Evolutionary conservation across 2,888 invertebrate genomes (phyloP).

Genomic region (Phlogophora meticulosa): DNA sequence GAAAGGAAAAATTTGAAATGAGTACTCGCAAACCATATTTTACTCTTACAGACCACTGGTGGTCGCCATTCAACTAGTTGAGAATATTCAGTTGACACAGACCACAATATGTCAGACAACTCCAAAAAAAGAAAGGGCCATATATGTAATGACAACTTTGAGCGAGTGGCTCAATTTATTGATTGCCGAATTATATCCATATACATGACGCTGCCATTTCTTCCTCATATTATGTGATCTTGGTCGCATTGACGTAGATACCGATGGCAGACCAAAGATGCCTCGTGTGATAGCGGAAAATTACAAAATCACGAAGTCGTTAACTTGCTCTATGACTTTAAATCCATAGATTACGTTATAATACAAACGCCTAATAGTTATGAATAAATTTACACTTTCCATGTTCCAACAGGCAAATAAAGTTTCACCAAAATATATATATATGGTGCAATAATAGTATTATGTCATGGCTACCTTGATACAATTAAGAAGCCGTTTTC

Average conservation of each 20-base stretch:
- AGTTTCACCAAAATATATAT: slow-evolving; percentile 44
- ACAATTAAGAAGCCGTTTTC: slow-evolving; percentile 36
- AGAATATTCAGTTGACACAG: neutral
- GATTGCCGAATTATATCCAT: slow-evolving; percentile 40
- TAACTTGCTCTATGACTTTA: slow-evolving; percentile 18
- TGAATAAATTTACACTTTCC: slow-evolving; percentile 43
- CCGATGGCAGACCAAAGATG: slow-evolving; percentile 1
- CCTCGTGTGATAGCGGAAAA: neutral
- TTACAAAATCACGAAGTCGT: slow-evolving; percentile 26
- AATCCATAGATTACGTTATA: slow-evolving; percentile 36
- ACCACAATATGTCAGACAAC: slow-evolving; percentile 4
- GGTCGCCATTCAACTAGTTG: too few species aligned
- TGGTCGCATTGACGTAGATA: slow-evolving; percentile 22
- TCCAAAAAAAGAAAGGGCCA: slow-evolving; percentile 30
- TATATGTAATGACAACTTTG: slow-evolving; percentile 2
- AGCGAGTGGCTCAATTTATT: slow-evolving; percentile 6
- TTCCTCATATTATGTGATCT: slow-evolving; percentile 45
- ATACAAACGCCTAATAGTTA: slow-evolving; percentile 32
- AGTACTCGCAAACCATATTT: too few species aligned
- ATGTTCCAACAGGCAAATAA: slow-evolving; percentile 20
- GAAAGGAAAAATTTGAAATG: too few species aligned
- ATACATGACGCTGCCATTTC: slow-evolving; percentile 27
- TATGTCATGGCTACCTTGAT: slow-evolving; percentile 56
- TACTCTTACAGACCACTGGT: too few species aligned
- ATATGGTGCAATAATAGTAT: slow-evolving; percentile 41